Conservation (phyloP, 2,113 vertebrate genomes). For the Dinomys branickii region DNA sequence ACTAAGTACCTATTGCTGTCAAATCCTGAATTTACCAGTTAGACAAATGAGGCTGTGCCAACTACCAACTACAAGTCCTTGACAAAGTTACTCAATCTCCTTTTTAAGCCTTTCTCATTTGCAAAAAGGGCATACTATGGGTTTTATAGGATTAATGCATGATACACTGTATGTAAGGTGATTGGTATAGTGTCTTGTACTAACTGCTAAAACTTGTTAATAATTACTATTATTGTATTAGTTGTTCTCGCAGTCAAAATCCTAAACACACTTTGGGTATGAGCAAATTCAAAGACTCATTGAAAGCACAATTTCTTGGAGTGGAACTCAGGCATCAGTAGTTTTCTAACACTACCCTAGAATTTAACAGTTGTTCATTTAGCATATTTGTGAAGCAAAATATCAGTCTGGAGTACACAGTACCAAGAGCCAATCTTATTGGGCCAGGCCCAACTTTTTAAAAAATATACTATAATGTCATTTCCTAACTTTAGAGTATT, state of each 20-base stretch:
- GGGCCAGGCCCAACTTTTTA: neutral
- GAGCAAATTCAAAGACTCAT: neutral
- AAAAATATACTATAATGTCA: neutral
- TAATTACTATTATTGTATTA: constrained; percentile 18
- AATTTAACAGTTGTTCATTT: neutral
- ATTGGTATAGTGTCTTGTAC: neutral
- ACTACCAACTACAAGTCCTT: neutral
- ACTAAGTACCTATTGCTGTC: neutral
- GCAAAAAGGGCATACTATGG: neutral
- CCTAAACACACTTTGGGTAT: constrained; percentile 46
- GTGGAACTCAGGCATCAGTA: neutral
- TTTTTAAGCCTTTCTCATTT: constrained; percentile 23
- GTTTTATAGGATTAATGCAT: neutral
- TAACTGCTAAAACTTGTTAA: neutral
- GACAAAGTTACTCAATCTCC: neutral
- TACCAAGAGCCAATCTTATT: constrained; percentile 5
- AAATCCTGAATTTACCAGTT: neutral
- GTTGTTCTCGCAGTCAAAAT: constrained; percentile 6
- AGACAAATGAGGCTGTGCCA: neutral
- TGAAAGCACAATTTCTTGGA: neutral
- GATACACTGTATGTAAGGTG: neutral
- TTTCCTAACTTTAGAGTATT: constrained; percentile 31
- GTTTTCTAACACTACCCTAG: constrained; percentile 32
- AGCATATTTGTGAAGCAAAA: constrained; percentile 32
- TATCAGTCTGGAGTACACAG: constrained; percentile 14